These are phyloP conservation scores for Oasisia sp. DNA, from an alignment of 2,888 invertebrate species.

Conservation along the genomic window DNA sequence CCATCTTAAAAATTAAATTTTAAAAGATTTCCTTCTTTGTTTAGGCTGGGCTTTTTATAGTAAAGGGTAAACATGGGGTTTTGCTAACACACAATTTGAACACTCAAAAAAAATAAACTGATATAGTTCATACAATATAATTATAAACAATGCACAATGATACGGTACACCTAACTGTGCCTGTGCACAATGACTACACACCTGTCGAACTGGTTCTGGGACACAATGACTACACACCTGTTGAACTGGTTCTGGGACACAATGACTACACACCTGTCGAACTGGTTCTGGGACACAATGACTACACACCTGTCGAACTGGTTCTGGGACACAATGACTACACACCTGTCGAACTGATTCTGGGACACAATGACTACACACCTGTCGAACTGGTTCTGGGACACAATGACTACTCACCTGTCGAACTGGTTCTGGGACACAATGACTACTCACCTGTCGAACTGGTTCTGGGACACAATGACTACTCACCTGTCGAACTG, in stretches of 20 bases:
- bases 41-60: too few species aligned
- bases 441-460: conserved; percentile 59
- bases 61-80: too few species aligned
- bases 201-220: conserved; percentile 62
- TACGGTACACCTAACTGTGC: too few species aligned
- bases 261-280: conserved; percentile 59
- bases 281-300: conserved; percentile 63
- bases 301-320: conserved; percentile 60
- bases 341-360: conserved; percentile 62
- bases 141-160: too few species aligned
- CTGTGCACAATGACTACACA: conserved; percentile 28
- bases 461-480: conserved; percentile 63
- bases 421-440: conserved; percentile 63
- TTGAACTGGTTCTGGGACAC: conserved; percentile 63
- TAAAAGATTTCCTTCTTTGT: too few species aligned
- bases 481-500: conserved; percentile 60
- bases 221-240: conserved; percentile 62
- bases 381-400: conserved; percentile 62
- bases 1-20: too few species aligned
- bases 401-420: conserved; percentile 62
- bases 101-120: too few species aligned
- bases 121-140: too few species aligned
- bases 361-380: conserved; percentile 62
- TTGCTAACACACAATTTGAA: too few species aligned
- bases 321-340: conserved; percentile 63